phyloP scores from a whole-genome alignment of 2,113 vertebrate species.

The Onychostruthus taczanowskii region DNA sequence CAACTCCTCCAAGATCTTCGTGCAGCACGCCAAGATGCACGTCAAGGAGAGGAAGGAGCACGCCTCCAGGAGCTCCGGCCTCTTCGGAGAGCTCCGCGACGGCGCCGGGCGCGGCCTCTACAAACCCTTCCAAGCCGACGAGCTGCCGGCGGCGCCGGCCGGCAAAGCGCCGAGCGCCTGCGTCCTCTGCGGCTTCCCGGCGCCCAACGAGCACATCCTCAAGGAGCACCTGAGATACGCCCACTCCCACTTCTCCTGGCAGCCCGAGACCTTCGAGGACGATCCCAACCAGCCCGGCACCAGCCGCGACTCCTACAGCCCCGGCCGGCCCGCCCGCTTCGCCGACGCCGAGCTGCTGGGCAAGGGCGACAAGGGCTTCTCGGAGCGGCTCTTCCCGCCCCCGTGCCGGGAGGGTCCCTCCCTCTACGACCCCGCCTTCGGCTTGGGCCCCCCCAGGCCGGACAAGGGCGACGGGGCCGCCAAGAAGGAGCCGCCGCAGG shows the following conservation, averaged over 20 bases:
- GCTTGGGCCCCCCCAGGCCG: background rate
- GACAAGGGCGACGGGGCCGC: background rate
- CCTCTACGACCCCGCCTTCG: slow-evolving; percentile 8
- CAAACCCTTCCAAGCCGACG: background rate
- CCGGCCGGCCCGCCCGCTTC: background rate
- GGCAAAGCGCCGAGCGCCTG: slow-evolving; percentile 60
- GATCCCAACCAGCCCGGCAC: slow-evolving; percentile 62
- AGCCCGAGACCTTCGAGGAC: slow-evolving; percentile 26
- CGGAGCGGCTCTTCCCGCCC: background rate
- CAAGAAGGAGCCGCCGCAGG: slow-evolving; percentile 29
- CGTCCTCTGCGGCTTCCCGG: slow-evolving; percentile 78
- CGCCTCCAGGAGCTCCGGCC: background rate
- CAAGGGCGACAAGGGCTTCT: background rate
- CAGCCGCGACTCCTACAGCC: slow-evolving; percentile 55
- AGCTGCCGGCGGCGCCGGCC: background rate
- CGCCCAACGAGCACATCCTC: slow-evolving; percentile 73
- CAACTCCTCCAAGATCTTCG: slow-evolving; percentile 83
- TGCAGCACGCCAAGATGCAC: slow-evolving; percentile 87
- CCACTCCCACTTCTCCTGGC: slow-evolving; percentile 63
- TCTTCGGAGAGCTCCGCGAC: background rate
- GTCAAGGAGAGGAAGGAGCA: slow-evolving; percentile 68
- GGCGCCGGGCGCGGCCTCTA: background rate
- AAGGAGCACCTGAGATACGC: slow-evolving; percentile 73
- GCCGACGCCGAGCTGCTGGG: slow-evolving; percentile 42
- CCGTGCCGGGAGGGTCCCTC: background rate